Percentiles rank a stretch among this genome's conserved stretches.
Evolutionary conservation across 1,140 invertebrate genomes (phyloP).

Genomic region (Diorhabda elongata): DNA sequence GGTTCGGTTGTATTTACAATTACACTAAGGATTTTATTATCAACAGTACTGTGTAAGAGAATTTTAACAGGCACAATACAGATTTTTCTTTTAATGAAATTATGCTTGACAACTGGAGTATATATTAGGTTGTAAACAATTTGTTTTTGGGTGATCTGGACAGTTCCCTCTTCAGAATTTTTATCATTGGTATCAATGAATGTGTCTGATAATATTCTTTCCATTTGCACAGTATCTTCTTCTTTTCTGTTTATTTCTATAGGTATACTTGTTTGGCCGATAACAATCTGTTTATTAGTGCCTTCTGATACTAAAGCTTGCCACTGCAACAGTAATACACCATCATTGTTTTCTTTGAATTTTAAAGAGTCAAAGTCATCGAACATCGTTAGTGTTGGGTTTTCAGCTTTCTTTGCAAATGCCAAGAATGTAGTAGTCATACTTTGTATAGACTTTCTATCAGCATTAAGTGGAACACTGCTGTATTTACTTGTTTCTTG

Average conservation of each 20-base stretch:
- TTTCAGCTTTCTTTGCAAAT: slow-evolving; percentile 40
- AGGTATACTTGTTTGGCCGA: slow-evolving; percentile 53
- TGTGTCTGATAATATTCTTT: slow-evolving; percentile 24
- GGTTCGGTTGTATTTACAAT: slow-evolving; percentile 39
- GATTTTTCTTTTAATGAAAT: slow-evolving; percentile 51
- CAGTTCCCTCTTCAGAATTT: slow-evolving; percentile 17
- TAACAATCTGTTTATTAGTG: slow-evolving; percentile 43
- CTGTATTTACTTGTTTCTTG: slow-evolving; percentile 41
- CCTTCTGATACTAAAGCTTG: slow-evolving; percentile 47
- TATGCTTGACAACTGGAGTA: slow-evolving; percentile 50
- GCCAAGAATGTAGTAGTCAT: slow-evolving; percentile 37
- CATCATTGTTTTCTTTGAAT: slow-evolving; percentile 32
- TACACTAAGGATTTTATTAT: slow-evolving; percentile 30
- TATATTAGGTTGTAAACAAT: slow-evolving; percentile 53
- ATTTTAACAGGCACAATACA: slow-evolving; percentile 54
- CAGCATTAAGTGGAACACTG: slow-evolving; percentile 42
- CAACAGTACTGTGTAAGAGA: slow-evolving; percentile 46
- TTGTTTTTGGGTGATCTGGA: slow-evolving; percentile 34
- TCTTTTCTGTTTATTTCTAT: slow-evolving; percentile 34
- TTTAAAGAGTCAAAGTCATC: slow-evolving; percentile 24
- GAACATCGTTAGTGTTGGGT: slow-evolving; percentile 38
- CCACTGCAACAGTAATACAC: slow-evolving; percentile 54
- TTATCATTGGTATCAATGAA: slow-evolving; percentile 29
- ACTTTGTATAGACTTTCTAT: slow-evolving; percentile 30
- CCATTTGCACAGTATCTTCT: slow-evolving; percentile 18